Percentiles rank a stretch among this genome's conserved stretches.
Evolutionary conservation across 2,888 invertebrate species (phyloP).

Genomic region (Scrobipalpa costella): DNA sequence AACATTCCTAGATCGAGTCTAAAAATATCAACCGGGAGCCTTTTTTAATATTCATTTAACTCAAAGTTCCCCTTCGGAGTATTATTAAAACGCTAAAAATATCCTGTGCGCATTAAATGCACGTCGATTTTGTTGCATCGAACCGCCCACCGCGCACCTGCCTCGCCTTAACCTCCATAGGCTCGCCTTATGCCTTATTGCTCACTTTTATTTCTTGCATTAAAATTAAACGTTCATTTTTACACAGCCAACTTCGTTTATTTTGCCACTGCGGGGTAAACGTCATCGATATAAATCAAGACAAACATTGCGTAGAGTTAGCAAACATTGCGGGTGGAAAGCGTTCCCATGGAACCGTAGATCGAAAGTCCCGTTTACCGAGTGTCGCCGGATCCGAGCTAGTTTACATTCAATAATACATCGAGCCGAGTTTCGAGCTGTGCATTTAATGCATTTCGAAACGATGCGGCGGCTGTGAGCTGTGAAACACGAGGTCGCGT

Average conservation of each 20-base stretch:
- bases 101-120: constrained; percentile 55
- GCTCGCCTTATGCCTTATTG: constrained; percentile 29
- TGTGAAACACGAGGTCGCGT: constrained; percentile 75
- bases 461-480: constrained; percentile 75
- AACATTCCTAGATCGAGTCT: constrained; percentile 9
- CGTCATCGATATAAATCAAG: constrained; percentile 29
- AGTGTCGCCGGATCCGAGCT: constrained; percentile 48
- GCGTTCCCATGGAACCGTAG: constrained; percentile 47
- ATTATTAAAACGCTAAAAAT: constrained; percentile 67
- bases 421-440: constrained; percentile 55
- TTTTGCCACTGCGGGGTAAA: constrained; percentile 24
- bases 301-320: constrained; percentile 28
- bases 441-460: constrained; percentile 80
- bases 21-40: constrained; percentile 51
- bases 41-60: constrained; percentile 50
- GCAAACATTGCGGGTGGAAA: constrained; percentile 40
- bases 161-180: constrained; percentile 51
- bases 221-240: constrained; percentile 40
- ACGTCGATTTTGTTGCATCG: constrained; percentile 52
- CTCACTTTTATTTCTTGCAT: constrained; percentile 41
- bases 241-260: constrained; percentile 28
- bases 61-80: constrained; percentile 47
- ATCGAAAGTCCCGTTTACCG: constrained; percentile 36
- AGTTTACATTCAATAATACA: constrained; percentile 63
- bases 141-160: constrained; percentile 60